These are phyloP conservation scores for Hydrolagus colliei DNA, from an alignment of 2,797 vertebrate species.

Conservation along the genomic window DNA sequence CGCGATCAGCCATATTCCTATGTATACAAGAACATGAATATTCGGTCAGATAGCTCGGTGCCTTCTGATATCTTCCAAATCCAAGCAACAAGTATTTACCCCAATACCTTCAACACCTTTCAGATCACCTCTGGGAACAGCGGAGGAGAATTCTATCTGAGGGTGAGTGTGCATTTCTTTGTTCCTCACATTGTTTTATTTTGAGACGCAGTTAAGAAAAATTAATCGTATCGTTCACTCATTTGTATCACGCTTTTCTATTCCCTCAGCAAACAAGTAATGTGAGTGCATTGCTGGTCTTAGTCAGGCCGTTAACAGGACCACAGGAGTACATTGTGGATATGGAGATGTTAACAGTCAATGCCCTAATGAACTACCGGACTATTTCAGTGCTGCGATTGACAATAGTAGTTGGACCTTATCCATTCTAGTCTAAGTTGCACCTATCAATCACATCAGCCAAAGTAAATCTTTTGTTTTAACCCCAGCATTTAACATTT, in stretches of 20 bases:
- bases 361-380: slow-evolving; percentile 77
- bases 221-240: background rate
- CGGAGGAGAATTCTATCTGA: slow-evolving; percentile 76
- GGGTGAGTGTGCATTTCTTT: slow-evolving; percentile 52
- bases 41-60: slow-evolving; percentile 77
- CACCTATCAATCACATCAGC: slow-evolving; percentile 38
- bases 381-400: slow-evolving; percentile 85
- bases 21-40: slow-evolving; percentile 94
- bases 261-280: slow-evolving; percentile 75
- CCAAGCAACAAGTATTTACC: slow-evolving; percentile 85
- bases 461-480: slow-evolving; percentile 52
- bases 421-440: slow-evolving; percentile 67
- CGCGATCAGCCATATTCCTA: slow-evolving; percentile 75
- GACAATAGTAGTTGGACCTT: slow-evolving; percentile 88
- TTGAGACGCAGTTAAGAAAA: background rate
- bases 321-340: slow-evolving; percentile 86
- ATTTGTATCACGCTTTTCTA: background rate
- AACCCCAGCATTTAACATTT: slow-evolving; percentile 58
- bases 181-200: background rate
- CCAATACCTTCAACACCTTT: slow-evolving; percentile 90
- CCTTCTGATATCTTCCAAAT: slow-evolving; percentile 95
- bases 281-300: slow-evolving; percentile 84
- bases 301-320: slow-evolving; percentile 79
- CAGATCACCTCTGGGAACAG: slow-evolving; percentile 92
- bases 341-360: slow-evolving; percentile 94